Base-by-base conservation (phyloP, 1,140 invertebrate genomes). In the Nasonia vitripennis region DNA sequence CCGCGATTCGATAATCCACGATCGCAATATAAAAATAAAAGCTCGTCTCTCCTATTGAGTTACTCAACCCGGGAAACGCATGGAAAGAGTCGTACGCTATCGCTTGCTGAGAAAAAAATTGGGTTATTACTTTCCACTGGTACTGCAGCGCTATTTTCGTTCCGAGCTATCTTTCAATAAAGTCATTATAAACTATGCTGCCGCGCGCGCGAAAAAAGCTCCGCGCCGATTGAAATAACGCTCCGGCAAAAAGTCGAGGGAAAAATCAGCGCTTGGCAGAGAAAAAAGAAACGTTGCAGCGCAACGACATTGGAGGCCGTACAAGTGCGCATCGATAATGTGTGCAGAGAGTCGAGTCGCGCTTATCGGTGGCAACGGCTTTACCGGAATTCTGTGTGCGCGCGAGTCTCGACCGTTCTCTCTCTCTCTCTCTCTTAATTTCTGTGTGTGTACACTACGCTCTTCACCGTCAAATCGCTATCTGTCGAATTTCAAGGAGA, bases 281-380 rank as follows among this genome's bases (percentile, higher is more conserved):
- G 55, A 68, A 73, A 77, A 86, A 71, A 86, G n/a, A 71, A 83
- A 62, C 55, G 80, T 23, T 12, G 75, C n/a, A 62, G 74, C 78
- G 55, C 31, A 78, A 88, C 88, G 89, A 88, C 89, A 88, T 89
- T 88, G 82, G 88, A 89, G 88, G 87, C 89, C 90, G 68, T 80
- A 88, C 81, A 89, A 89, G 88, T 90, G 90, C 90, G 88, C 89
- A 88, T 89, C 88, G 89, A 91, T 90, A 90, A 90, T 90, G 89
- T 88, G 89, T 83, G 51, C 48, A 41, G 31, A 12, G 37, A 20
- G 23, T n/a, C 78, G 51, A 27, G 27, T 14, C 23, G 86, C 87
- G 84, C 87, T 91, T 91, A 91, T 90, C 89, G 87, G 86, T 20
- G n/a, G 34, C 48, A 45, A n/a, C 31, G 73, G 86, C 86, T 86